Evolutionary conservation across 2,888 invertebrate genomes (phyloP), one percentile per base, ranked within the genome.

Genomic region (Brachypalpus laphriformis): DNA sequence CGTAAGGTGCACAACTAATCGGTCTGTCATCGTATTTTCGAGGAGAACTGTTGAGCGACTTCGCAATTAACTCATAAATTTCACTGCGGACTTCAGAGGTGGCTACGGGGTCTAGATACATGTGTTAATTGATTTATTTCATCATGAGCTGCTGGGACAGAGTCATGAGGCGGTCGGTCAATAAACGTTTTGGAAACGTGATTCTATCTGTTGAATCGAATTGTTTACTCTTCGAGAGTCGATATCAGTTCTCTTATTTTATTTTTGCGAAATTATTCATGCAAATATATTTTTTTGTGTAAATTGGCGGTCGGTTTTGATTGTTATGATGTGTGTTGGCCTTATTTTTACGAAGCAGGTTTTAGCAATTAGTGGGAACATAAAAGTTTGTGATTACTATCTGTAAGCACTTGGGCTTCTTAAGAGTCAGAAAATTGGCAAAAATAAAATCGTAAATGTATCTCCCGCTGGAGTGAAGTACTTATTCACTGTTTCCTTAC

Each of bases 141-240:
- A 31, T 16, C 28, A 31, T 18, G 9, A 47, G 9, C 47, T 22
- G 14, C 0, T 4, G 2, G 20, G 7, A 2, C 3, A 9, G 1
- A 20, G 40, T 59, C 59, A 59, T 59, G 40, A 40, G 59, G 14
- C 40, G 40, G 59, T 59, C 40, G 40, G 59, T 59, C 40, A 59
- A 59, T 59, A 59, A 59, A 59, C 59, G 37, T 59, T 59, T 59
- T 40, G 14, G 25, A 40, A 59, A 22, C 47, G 47, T 47, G 47
- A 47, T 47, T 47, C 7, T 18, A 20, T 47, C 42, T 16, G 16
- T 42, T 42, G 14, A n/a, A 16, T 7, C 16, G 16, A 42, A 16
- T 14, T 42, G 40, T 42, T 42, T 14, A 42, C 40, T 16, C 40
- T 37, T 9, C 6, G 34, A 2, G 34, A 34, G 11, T 31, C 31